Percentiles rank a stretch among this genome's conserved stretches.
Conservation (phyloP, 2,113 vertebrate species). For the Apteryx mantelli region DNA sequence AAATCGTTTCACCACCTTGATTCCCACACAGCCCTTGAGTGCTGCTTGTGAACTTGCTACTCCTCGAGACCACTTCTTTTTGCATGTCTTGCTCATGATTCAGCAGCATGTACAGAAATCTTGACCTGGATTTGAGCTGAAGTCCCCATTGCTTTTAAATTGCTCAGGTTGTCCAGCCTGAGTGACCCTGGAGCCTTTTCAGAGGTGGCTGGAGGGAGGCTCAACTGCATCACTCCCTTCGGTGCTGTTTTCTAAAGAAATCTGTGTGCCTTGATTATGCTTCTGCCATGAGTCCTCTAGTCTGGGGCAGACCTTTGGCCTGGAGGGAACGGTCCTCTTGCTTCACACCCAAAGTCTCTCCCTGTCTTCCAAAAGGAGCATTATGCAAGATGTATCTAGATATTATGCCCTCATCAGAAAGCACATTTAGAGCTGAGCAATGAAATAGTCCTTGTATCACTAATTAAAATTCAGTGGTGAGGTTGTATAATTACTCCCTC, state of each 20-base stretch:
- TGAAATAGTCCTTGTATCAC: constrained; percentile 51
- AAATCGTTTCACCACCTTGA: background rate
- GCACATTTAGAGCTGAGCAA: constrained; percentile 38
- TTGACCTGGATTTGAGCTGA: background rate
- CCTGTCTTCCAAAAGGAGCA: background rate
- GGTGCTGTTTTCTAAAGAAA: background rate
- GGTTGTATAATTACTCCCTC: constrained; percentile 70
- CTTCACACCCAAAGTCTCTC: background rate
- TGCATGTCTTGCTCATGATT: background rate
- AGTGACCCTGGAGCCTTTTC: background rate
- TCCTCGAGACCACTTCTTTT: background rate
- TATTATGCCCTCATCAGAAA: constrained; percentile 43
- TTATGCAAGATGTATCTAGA: constrained; percentile 2
- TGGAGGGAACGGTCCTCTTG: background rate
- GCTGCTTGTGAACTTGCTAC: background rate
- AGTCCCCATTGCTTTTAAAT: background rate
- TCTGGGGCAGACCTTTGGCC: background rate
- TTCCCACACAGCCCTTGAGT: background rate
- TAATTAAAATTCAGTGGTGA: constrained; percentile 74
- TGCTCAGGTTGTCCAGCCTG: background rate
- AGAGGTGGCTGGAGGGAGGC: background rate
- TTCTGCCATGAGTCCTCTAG: background rate
- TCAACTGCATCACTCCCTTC: background rate
- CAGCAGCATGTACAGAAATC: background rate
- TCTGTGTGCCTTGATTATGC: background rate